Base-by-base conservation (phyloP, 2,888 invertebrate genomes). In the Hybos culiciformis region DNA sequence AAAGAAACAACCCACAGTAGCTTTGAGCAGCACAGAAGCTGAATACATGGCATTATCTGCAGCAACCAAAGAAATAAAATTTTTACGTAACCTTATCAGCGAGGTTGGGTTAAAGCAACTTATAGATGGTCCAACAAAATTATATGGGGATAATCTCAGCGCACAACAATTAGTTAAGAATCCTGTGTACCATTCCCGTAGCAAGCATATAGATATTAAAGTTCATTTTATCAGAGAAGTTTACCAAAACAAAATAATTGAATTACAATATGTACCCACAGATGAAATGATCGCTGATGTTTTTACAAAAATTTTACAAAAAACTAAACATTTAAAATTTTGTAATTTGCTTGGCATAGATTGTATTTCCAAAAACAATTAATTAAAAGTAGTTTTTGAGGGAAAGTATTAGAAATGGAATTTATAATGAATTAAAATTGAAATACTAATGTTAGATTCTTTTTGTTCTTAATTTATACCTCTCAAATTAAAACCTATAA, bases 181-280 rank as follows among this genome's bases (percentile, higher is more conserved):
- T 17, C 45, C 44, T 7, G 47, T 48, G 3, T 42, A 47, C 29
- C 50, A 48, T 38, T 39, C 44, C 9, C 23, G 47, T 14, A 37
- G 38, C 32, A 50, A 50, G 23, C 48, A 45, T 29, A 47, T 48
- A n/a, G 48, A 46, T 34, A 46, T 46, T 15, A 24, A 40, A 29
- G 47, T 41, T 34, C 48, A 49, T 39, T 40, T 44, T 41, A 24
- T 48, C 6, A 43, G 46, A 17, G 40, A 48, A 17, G 20, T 36
- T 18, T 43, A 38, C 33, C 17, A 37, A 38, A n/a, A n/a, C n/a
- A 26, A 26, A 12, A 12, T 26, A 26, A 44, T 46, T 8, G 23
- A 40, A 18, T 33, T 48, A 6, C 32, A 39, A n/a, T 46, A 48
- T 32, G 36, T 32, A 32, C 37, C 42, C 9, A 46, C 48, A 34